phyloP scores from a whole-genome alignment of 2,113 vertebrate genomes.

The Archocentrus centrarchus region DNA sequence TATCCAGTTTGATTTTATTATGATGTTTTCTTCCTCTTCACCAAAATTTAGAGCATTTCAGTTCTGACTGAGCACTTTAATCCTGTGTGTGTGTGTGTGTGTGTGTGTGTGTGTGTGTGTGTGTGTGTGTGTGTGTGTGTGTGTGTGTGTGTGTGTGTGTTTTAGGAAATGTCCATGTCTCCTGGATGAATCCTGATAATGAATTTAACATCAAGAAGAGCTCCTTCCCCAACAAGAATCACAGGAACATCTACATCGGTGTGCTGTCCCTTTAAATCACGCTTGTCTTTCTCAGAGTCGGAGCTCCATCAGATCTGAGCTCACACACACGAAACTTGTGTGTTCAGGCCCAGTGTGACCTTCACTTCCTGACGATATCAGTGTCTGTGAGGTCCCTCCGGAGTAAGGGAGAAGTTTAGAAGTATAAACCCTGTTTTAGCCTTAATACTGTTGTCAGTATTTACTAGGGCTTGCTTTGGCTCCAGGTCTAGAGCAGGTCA shows the following conservation, averaged over 20 bases:
- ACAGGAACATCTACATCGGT: constrained; percentile 69
- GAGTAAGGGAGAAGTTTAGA: too few species aligned
- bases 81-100: not conserved
- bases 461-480: too few species aligned
- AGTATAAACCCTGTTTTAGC: too few species aligned
- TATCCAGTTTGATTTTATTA: not conserved
- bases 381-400: not conserved
- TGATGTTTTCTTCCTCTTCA: not conserved
- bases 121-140: constrained; percentile 1
- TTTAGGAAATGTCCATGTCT: constrained; percentile 68
- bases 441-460: too few species aligned
- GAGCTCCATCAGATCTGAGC: not conserved
- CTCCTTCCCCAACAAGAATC: constrained; percentile 44
- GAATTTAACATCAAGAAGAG: constrained; percentile 21
- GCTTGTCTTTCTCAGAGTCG: not conserved
- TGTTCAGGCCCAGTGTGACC: too few species aligned
- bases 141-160: not conserved
- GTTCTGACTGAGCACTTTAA: not conserved
- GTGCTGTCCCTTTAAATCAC: not conserved
- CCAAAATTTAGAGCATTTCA: not conserved
- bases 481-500: too few species aligned
- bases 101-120: not conserved
- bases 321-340: not conserved
- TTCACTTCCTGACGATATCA: not conserved
- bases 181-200: constrained; percentile 61